phyloP scores from a whole-genome alignment of 92 coral and sea anemone genomes.

The Bergia puertoricense region DNA sequence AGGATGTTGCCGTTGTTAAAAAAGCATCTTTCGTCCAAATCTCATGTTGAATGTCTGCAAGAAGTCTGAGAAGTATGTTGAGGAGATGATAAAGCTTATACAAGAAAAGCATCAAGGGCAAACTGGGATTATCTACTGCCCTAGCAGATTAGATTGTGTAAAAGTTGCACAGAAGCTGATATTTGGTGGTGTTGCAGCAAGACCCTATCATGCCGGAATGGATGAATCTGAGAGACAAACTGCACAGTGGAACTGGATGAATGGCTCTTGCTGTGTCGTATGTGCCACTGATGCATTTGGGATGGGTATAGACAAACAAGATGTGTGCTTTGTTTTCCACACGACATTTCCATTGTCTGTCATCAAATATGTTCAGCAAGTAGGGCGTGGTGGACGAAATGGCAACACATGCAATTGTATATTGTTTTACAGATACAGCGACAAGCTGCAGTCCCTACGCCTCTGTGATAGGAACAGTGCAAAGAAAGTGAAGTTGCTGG shows the following conservation, averaged over 20 bases:
- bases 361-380: slow-evolving; percentile 11
- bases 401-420: slow-evolving; percentile 8
- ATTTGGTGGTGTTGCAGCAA: slow-evolving; percentile 3
- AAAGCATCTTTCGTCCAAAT: neutral
- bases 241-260: slow-evolving; percentile 9
- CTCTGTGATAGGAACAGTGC: neutral
- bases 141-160: neutral
- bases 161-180: neutral
- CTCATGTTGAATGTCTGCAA: neutral
- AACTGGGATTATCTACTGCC: neutral
- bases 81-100: neutral
- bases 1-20: neutral
- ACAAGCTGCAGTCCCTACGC: neutral
- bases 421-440: slow-evolving; percentile 15
- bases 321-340: slow-evolving; percentile 13
- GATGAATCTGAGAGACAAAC: slow-evolving; percentile 9
- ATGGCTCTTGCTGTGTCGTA: slow-evolving; percentile 1
- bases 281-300: slow-evolving; percentile 21
- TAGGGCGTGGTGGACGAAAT: slow-evolving; percentile 5
- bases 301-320: neutral
- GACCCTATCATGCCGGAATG: slow-evolving; percentile 12
- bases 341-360: neutral
- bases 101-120: neutral
- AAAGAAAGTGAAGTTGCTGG: neutral
- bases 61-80: neutral